Evolutionary conservation across 2,888 invertebrate species (phyloP).

Genomic region (Trichogramma dendrolimi): DNA sequence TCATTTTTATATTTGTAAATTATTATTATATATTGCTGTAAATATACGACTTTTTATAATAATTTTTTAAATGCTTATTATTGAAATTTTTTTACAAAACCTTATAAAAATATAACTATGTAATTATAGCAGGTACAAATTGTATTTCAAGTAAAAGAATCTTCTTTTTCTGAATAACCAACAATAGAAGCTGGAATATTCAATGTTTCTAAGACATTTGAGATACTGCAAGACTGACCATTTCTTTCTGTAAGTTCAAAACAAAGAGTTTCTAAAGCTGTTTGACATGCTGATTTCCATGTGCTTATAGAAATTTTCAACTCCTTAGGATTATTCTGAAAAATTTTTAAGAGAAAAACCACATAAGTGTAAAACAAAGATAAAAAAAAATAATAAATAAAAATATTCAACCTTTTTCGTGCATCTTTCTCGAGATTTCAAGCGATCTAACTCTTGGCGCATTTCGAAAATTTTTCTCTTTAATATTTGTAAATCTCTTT

Average conservation of each 20-base stretch:
- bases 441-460: constrained; percentile 23
- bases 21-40: background rate
- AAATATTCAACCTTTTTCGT: constrained; percentile 19
- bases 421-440: constrained; percentile 25
- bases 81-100: constrained; percentile 5
- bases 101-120: constrained; percentile 31
- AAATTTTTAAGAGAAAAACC: background rate
- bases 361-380: background rate
- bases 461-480: constrained; percentile 26
- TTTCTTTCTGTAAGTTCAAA: constrained; percentile 18
- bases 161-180: constrained; percentile 24
- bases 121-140: constrained; percentile 22
- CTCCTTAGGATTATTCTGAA: constrained; percentile 18
- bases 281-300: constrained; percentile 25
- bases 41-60: background rate
- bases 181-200: constrained; percentile 22
- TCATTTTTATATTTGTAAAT: background rate
- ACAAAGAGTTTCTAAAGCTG: constrained; percentile 17
- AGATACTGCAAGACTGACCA: constrained; percentile 19
- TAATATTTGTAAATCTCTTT: constrained; percentile 12
- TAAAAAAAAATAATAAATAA: background rate
- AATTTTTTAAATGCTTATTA: background rate
- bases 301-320: constrained; percentile 18
- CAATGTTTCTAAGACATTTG: constrained; percentile 19
- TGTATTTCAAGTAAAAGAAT: constrained; percentile 13